phyloP scores from a whole-genome alignment of 2,113 vertebrate species.

The Antechinus stuartii region DNA sequence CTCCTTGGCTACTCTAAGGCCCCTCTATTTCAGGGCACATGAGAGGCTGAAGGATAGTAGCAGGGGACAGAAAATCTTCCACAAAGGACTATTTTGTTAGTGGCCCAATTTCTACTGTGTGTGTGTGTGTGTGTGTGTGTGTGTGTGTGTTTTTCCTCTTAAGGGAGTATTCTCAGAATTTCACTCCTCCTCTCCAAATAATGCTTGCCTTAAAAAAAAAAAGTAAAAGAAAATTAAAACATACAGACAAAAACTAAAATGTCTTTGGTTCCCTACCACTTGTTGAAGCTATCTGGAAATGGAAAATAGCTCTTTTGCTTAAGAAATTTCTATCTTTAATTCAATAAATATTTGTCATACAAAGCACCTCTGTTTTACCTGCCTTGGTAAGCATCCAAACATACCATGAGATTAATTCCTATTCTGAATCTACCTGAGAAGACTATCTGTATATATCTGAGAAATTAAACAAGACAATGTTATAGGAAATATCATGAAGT shows the following conservation, averaged over 20 bases:
- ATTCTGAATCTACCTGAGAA: background rate
- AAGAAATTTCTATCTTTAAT: background rate
- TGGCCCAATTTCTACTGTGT: background rate
- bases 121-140: too few relatives aligned
- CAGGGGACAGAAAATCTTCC: conserved; percentile 22
- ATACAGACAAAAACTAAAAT: background rate
- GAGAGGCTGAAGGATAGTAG: background rate
- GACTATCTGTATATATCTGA: background rate
- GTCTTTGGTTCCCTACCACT: background rate
- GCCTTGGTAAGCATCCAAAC: background rate
- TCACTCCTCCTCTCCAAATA: background rate
- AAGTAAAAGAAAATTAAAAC: background rate
- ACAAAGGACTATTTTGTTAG: conserved; percentile 3
- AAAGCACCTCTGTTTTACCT: background rate
- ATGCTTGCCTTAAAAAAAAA: background rate
- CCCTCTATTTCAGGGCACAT: background rate
- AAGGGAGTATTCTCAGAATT: background rate
- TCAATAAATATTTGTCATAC: background rate
- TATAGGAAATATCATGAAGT: background rate
- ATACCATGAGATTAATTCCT: background rate
- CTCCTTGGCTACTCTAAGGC: background rate
- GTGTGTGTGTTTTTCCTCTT: background rate
- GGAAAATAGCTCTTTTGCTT: background rate
- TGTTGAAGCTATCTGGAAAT: background rate
- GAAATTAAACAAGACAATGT: background rate